Conservation (phyloP, 2,797 vertebrate genomes). For the Acrocephalus scirpaceus region DNA sequence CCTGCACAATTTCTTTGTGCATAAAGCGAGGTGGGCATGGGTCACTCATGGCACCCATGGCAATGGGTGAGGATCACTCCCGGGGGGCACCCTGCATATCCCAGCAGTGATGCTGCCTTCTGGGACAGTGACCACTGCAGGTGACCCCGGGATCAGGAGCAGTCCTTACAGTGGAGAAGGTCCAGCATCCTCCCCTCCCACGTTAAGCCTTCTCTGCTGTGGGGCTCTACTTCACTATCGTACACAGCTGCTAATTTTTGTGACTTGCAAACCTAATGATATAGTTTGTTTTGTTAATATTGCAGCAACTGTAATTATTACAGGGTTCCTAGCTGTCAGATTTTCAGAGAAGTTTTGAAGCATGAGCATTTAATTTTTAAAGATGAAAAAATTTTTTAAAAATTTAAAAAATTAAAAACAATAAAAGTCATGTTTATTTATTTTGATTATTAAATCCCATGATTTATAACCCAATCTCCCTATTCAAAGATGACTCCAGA, state of each 20-base stretch:
- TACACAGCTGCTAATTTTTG: background rate
- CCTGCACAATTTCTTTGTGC: background rate
- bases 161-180: background rate
- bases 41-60: accelerated
- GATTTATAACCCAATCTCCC: background rate
- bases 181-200: background rate
- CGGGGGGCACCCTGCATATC: accelerated
- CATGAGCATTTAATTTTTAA: background rate
- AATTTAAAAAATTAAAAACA: background rate
- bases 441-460: background rate
- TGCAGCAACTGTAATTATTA: background rate
- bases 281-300: background rate
- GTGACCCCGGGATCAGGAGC: background rate
- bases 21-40: background rate
- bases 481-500: background rate
- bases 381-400: background rate
- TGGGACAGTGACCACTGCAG: background rate
- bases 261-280: background rate
- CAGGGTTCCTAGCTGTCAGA: background rate
- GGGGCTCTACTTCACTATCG: background rate
- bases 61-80: background rate
- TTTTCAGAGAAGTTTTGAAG: background rate
- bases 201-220: accelerated
- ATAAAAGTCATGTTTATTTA: background rate
- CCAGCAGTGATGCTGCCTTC: background rate